Evolutionary conservation across 2,888 invertebrate genomes (phyloP).

Genomic region (Aphrophora alni): DNA sequence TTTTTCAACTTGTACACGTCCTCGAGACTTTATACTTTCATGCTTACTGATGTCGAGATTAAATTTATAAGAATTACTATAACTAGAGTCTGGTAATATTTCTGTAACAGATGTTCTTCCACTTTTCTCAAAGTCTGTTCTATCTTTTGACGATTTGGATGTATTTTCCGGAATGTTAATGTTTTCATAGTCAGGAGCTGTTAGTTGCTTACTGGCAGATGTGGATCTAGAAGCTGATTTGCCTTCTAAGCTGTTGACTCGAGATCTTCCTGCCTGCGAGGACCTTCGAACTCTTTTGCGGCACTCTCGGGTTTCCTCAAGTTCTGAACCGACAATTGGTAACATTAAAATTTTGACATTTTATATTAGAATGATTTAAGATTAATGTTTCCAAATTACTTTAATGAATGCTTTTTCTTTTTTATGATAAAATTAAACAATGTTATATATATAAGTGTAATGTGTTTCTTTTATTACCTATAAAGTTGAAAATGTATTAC

Average conservation of each 20-base stretch:
- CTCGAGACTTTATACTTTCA: not conserved
- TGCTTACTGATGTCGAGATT: not conserved
- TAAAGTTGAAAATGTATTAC: no score
- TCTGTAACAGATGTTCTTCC: conserved; percentile 18
- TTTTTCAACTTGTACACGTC: not conserved
- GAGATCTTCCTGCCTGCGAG: conserved; percentile 35
- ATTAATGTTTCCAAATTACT: not conserved
- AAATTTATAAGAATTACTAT: conserved; percentile 25
- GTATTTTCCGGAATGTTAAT: conserved; percentile 19
- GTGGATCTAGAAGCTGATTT: conserved; percentile 25
- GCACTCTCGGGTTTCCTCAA: conserved; percentile 34
- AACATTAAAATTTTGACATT: not conserved
- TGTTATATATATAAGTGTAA: no score
- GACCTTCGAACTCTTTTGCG: conserved; percentile 37
- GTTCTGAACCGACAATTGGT: conserved; percentile 37
- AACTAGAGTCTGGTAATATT: conserved; percentile 41
- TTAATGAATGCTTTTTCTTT: not conserved
- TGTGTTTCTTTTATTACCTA: no score
- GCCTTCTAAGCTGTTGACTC: conserved; percentile 32
- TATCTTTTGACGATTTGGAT: not conserved
- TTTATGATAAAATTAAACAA: no score
- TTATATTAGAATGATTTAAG: not conserved
- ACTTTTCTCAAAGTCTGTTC: conserved; percentile 11
- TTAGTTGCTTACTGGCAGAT: not conserved
- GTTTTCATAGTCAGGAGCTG: conserved; percentile 43